Evolutionary conservation across 92 coral and sea anemone species (phyloP).

Genomic region (Isaurus tuberculatus): DNA sequence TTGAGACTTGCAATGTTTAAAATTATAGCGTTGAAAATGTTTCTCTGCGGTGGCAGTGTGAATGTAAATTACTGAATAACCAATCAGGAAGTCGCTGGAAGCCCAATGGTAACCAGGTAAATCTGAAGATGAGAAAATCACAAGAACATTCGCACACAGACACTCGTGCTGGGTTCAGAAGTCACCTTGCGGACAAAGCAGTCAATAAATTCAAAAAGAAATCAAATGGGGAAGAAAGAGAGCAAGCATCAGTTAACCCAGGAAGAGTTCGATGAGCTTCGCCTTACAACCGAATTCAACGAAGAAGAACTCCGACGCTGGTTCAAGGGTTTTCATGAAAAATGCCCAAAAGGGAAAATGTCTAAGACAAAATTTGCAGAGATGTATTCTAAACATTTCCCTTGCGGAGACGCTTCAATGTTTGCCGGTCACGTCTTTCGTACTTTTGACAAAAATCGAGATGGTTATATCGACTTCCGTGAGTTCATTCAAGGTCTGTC

Average conservation of each 20-base stretch:
- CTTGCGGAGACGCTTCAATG: slow-evolving; percentile 88
- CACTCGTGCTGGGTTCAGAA: slow-evolving; percentile 10
- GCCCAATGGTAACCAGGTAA: slow-evolving; percentile 5
- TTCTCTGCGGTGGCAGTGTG: neutral
- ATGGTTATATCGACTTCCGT: slow-evolving; percentile 94
- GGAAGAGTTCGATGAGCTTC: slow-evolving; percentile 84
- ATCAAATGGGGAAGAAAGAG: slow-evolving; percentile 79
- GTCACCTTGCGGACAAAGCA: slow-evolving; percentile 16
- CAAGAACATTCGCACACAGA: slow-evolving; percentile 10
- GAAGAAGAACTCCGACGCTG: slow-evolving; percentile 93
- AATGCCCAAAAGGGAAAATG: slow-evolving; percentile 96
- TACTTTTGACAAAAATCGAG: slow-evolving; percentile 96
- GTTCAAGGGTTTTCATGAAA: slow-evolving; percentile 91
- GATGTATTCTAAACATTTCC: slow-evolving; percentile 86
- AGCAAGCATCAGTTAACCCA: slow-evolving; percentile 75
- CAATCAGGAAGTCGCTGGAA: slow-evolving; percentile 54
- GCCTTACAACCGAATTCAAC: slow-evolving; percentile 89
- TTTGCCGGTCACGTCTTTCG: slow-evolving; percentile 98
- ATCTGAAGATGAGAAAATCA: neutral
- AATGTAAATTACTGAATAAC: slow-evolving; percentile 75
- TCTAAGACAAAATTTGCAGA: slow-evolving; percentile 91
- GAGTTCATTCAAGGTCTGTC: slow-evolving; percentile 98
- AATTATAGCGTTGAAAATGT: slow-evolving; percentile 7
- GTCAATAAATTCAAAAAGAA: neutral
- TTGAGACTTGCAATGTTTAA: slow-evolving; percentile 16